Conservation (phyloP, 2,888 invertebrate species). For the Lasioglossum vierecki region DNA sequence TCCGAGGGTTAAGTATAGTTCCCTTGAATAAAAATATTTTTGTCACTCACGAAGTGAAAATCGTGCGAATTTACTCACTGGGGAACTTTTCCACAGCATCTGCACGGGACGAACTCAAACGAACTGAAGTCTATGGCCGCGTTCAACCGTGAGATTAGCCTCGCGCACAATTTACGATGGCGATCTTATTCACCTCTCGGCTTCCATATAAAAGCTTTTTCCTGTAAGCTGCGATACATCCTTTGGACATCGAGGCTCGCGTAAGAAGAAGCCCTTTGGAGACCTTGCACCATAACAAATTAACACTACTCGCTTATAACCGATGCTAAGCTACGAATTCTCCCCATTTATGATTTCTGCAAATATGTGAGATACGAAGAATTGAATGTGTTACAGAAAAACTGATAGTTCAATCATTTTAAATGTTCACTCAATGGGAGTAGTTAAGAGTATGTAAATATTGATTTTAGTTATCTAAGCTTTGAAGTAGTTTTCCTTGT, state of each 20-base stretch:
- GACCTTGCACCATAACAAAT: conserved; percentile 73
- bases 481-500: background rate
- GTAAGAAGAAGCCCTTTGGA: conserved; percentile 58
- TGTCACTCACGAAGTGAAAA: conserved; percentile 25
- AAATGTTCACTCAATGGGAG: background rate
- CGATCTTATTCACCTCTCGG: conserved; percentile 81
- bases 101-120: conserved; percentile 34
- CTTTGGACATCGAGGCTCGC: conserved; percentile 54
- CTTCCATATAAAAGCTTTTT: conserved; percentile 84
- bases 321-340: background rate
- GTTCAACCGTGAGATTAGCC: conserved; percentile 82
- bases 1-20: background rate
- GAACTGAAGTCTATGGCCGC: conserved; percentile 57
- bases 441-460: background rate
- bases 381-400: background rate
- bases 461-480: background rate
- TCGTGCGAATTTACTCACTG: conserved; percentile 21
- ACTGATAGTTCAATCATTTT: background rate
- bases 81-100: conserved; percentile 9
- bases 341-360: background rate
- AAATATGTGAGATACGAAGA: background rate
- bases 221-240: conserved; percentile 83
- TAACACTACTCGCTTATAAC: conserved; percentile 66
- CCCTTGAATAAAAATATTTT: background rate
- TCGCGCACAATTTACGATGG: conserved; percentile 82